Percentiles rank a stretch among this genome's conserved stretches.
phyloP scores from a whole-genome alignment of 2,113 vertebrate genomes.

The Podiceps cristatus region DNA sequence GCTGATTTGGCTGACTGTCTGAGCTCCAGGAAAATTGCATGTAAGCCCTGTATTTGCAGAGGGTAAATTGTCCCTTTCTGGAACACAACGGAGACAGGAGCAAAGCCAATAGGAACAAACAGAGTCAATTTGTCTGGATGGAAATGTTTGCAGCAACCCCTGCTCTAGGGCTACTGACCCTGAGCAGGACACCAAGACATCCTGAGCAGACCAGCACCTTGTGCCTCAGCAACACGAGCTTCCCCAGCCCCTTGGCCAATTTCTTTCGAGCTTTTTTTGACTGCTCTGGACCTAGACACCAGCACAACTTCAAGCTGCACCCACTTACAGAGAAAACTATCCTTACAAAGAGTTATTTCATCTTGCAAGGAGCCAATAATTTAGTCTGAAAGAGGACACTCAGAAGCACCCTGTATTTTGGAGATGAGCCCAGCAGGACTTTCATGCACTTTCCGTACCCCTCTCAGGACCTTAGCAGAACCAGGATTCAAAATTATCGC shows the following conservation, averaged over 20 bases:
- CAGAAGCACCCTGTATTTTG: neutral
- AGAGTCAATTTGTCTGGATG: neutral
- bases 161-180: neutral
- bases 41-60: neutral
- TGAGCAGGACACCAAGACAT: neutral
- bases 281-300: neutral
- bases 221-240: neutral
- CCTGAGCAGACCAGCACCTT: neutral
- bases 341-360: neutral
- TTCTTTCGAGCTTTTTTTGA: neutral
- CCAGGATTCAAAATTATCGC: neutral
- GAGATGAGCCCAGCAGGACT: neutral
- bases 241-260: neutral
- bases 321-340: neutral
- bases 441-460: neutral
- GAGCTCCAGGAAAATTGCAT: slow-evolving; percentile 23
- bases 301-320: neutral
- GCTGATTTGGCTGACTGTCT: slow-evolving; percentile 32
- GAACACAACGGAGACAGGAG: neutral
- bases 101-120: slow-evolving; percentile 22
- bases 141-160: neutral
- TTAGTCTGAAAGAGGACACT: neutral
- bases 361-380: neutral
- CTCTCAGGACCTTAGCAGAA: neutral
- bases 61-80: slow-evolving; percentile 22